Percentiles rank a stretch among this genome's conserved stretches.
These are phyloP conservation scores for Rhyacophila evoluta DNA, from an alignment of 2,888 invertebrate genomes.

Conservation along the genomic window DNA sequence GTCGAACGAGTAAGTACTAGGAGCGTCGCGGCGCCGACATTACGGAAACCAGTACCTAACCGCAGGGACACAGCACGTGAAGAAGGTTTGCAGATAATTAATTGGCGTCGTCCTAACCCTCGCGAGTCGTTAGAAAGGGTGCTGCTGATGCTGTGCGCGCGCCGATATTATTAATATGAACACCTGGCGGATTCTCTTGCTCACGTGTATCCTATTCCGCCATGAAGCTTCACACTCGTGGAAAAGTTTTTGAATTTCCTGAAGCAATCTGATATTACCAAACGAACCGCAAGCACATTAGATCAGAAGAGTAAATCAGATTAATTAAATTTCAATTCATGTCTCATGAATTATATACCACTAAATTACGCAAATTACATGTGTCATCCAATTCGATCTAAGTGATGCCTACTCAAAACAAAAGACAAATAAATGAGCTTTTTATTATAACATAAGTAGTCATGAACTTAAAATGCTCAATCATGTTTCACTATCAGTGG, in stretches of 20 bases:
- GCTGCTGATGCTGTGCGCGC: background rate
- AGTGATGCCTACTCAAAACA: no score
- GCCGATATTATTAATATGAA: background rate
- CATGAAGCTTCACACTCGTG: background rate
- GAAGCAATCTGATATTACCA: background rate
- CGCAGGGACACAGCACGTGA: conserved; percentile 8
- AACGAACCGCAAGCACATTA: background rate
- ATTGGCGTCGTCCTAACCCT: conserved; percentile 18
- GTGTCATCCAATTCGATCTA: no score
- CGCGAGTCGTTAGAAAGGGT: background rate
- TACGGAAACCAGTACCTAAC: background rate
- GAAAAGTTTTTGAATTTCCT: background rate
- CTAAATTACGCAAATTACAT: no score
- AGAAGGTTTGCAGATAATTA: conserved; percentile 33
- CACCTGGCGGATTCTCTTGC: background rate
- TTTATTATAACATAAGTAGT: no score
- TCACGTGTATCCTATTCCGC: background rate
- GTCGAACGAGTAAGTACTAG: background rate
- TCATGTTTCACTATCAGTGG: no score
- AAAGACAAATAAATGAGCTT: no score
- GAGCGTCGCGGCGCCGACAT: background rate
- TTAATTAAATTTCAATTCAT: background rate
- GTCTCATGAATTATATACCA: background rate
- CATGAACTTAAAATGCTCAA: no score
- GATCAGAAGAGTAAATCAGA: background rate